phyloP scores from a whole-genome alignment of 2,888 invertebrate genomes.

The Lysandra bellargus region DNA sequence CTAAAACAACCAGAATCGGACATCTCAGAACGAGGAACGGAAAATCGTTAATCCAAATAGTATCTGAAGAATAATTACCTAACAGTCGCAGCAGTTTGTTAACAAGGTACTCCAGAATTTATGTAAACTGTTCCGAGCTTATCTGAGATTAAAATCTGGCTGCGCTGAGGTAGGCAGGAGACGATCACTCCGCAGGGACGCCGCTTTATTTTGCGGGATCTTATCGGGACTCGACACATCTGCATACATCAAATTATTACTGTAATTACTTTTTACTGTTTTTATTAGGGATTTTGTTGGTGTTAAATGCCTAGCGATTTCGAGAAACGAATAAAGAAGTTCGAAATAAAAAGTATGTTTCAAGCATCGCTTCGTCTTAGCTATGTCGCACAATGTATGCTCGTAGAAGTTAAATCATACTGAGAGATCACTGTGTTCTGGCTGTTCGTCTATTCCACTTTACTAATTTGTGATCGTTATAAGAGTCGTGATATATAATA shows the following conservation, averaged over 20 bases:
- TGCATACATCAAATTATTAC: slow-evolving; percentile 75
- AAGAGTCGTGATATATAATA: neutral
- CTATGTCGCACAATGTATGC: too few relatives aligned
- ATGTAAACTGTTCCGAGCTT: slow-evolving; percentile 76
- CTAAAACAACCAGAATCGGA: neutral
- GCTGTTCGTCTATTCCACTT: too few relatives aligned
- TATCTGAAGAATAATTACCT: slow-evolving; percentile 49
- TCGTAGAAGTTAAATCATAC: too few relatives aligned
- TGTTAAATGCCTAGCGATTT: neutral
- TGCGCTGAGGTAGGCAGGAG: slow-evolving; percentile 58
- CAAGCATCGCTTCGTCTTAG: too few relatives aligned
- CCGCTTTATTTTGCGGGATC: slow-evolving; percentile 67
- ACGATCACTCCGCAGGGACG: slow-evolving; percentile 75
- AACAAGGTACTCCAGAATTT: slow-evolving; percentile 78
- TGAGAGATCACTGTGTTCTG: too few relatives aligned
- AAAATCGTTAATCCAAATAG: slow-evolving; percentile 17
- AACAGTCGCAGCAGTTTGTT: slow-evolving; percentile 76
- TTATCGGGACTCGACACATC: slow-evolving; percentile 74
- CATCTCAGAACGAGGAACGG: neutral
- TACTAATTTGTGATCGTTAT: too few relatives aligned
- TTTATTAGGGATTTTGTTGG: neutral
- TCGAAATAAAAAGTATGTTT: neutral
- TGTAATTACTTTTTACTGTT: slow-evolving; percentile 49
- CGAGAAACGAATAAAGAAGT: neutral
- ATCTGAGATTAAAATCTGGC: slow-evolving; percentile 80